phyloP scores from a whole-genome alignment of 2,888 invertebrate species.

The Morpho deidamia region DNA sequence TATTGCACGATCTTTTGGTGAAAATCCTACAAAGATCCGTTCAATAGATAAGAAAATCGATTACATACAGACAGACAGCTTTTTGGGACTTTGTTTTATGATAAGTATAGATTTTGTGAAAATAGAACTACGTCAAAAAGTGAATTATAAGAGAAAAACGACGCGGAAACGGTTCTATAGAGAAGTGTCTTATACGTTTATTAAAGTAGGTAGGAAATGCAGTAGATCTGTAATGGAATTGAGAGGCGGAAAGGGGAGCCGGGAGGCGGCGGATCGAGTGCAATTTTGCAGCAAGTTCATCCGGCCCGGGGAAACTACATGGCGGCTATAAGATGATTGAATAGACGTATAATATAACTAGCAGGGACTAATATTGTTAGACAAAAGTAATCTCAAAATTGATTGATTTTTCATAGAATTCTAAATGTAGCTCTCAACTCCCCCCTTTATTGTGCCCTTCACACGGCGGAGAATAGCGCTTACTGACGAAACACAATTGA shows the following conservation, averaged over 20 bases:
- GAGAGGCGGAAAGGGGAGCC: conserved; percentile 35
- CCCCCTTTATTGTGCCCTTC: too few relatives aligned
- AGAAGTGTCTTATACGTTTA: conserved; percentile 14
- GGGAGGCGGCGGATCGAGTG: conserved; percentile 49
- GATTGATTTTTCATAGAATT: neutral
- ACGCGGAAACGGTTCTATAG: neutral
- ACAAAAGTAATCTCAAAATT: neutral
- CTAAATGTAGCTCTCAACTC: too few relatives aligned
- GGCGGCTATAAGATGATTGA: conserved; percentile 25
- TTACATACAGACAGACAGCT: too few relatives aligned
- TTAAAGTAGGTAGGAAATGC: conserved; percentile 21
- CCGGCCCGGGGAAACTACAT: conserved; percentile 33
- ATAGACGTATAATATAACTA: conserved; percentile 8
- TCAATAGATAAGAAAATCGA: too few relatives aligned
- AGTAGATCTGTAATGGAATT: conserved; percentile 50
- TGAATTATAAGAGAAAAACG: conserved; percentile 1
- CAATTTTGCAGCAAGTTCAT: conserved; percentile 57
- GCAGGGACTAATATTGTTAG: neutral
- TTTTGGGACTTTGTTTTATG: too few relatives aligned
- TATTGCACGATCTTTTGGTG: too few relatives aligned
- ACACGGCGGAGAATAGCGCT: too few relatives aligned
- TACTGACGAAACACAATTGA: too few relatives aligned
- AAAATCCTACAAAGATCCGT: too few relatives aligned
- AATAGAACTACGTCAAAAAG: neutral
- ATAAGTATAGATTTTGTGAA: too few relatives aligned